These are phyloP conservation scores for Gopherus flavomarginatus DNA, from an alignment of 2,113 vertebrate genomes.

Conservation along the genomic window DNA sequence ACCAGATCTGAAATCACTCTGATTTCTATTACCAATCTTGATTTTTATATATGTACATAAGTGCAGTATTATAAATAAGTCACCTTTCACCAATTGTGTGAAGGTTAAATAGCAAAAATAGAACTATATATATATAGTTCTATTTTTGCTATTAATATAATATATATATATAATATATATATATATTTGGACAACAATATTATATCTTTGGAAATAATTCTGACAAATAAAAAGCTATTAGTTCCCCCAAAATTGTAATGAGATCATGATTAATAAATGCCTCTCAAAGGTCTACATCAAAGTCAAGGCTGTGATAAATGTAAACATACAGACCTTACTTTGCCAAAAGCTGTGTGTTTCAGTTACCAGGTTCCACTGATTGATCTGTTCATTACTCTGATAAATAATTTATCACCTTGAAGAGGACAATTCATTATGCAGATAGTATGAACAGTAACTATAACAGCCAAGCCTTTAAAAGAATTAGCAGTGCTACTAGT, in stretches of 20 bases:
- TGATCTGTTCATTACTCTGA: constrained; percentile 83
- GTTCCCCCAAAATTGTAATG: constrained; percentile 77
- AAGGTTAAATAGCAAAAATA: constrained; percentile 73
- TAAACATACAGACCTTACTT: constrained; percentile 73
- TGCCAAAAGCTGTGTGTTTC: constrained; percentile 76
- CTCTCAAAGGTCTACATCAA: constrained; percentile 79
- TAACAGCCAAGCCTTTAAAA: constrained; percentile 55
- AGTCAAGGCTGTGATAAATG: constrained; percentile 81
- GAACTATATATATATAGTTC: constrained; percentile 47
- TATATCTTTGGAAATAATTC: constrained; percentile 75
- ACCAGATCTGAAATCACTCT: constrained; percentile 4
- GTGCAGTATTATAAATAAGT: constrained; percentile 13
- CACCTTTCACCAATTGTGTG: constrained; percentile 49
- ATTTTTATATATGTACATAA: not conserved
- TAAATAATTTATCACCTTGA: constrained; percentile 80
- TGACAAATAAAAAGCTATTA: constrained; percentile 80
- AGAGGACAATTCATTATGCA: constrained; percentile 75
- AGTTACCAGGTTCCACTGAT: constrained; percentile 70
- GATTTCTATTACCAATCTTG: constrained; percentile 18
- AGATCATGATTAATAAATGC: constrained; percentile 84
- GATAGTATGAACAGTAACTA: constrained; percentile 61
- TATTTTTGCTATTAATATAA: too few relatives aligned
- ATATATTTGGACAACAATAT: constrained; percentile 54
- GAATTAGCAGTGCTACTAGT: constrained; percentile 23
- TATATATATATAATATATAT: too few relatives aligned